These are phyloP conservation scores for Colletes collaris DNA, from an alignment of 2,888 invertebrate species.

Conservation along the genomic window DNA sequence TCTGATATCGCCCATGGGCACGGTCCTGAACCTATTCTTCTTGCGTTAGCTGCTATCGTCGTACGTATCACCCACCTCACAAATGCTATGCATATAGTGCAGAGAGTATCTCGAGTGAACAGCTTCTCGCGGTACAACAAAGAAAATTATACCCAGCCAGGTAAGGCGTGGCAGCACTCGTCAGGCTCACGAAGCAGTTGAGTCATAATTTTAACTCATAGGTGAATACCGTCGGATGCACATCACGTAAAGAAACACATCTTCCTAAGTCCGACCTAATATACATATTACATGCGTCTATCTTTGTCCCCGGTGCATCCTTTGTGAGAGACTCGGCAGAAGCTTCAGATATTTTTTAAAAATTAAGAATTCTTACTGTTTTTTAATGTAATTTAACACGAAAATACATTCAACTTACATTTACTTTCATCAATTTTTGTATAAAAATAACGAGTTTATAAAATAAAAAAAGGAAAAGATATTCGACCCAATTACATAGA, in stretches of 20 bases:
- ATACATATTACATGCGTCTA: conserved; percentile 8
- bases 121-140: conserved; percentile 66
- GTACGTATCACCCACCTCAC: background rate
- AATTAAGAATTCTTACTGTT: too few species aligned
- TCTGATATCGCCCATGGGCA: too few species aligned
- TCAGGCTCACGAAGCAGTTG: conserved; percentile 36
- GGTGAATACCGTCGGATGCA: conserved; percentile 38
- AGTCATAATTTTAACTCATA: conserved; percentile 48
- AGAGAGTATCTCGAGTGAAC: conserved; percentile 27
- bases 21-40: background rate
- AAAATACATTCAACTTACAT: too few species aligned
- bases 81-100: background rate
- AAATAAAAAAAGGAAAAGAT: too few species aligned
- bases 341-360: too few species aligned
- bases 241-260: conserved; percentile 28
- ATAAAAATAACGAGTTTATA: too few species aligned
- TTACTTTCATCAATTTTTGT: too few species aligned
- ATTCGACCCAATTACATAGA: too few species aligned
- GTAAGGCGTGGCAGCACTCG: conserved; percentile 65
- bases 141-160: conserved; percentile 64
- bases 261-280: background rate
- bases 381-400: too few species aligned
- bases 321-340: too few species aligned
- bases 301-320: too few species aligned
- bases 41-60: background rate